Conservation (phyloP, 2,888 invertebrate genomes). For the Lacanobia wlatinum region DNA sequence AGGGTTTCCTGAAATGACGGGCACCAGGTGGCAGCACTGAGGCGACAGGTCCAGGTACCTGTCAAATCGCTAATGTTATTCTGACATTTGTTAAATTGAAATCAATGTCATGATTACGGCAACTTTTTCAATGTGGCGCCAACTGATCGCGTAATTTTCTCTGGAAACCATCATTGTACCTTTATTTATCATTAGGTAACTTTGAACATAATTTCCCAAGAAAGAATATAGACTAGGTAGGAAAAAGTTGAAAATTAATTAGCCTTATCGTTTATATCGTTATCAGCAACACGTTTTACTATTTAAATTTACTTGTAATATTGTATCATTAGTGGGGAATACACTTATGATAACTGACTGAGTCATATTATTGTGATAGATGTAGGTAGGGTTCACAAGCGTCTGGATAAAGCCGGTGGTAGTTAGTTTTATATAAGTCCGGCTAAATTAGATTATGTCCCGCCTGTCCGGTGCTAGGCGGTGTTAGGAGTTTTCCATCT, state of each 20-base stretch:
- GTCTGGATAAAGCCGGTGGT: background rate
- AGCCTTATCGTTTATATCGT: background rate
- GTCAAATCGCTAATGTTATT: too few species aligned
- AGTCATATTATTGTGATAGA: slow-evolving; percentile 14
- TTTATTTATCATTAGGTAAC: too few species aligned
- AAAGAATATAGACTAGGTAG: background rate
- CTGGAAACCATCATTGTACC: too few species aligned
- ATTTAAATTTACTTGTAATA: slow-evolving; percentile 5
- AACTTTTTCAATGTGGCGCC: too few species aligned
- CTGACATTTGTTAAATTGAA: too few species aligned
- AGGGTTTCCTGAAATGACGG: too few species aligned
- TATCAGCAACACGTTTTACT: slow-evolving; percentile 19
- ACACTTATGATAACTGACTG: slow-evolving; percentile 9
- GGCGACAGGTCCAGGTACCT: too few species aligned
- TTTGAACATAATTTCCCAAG: background rate
- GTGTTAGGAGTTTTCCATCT: background rate
- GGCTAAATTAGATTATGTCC: background rate
- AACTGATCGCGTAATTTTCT: too few species aligned
- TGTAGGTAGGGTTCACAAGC: background rate
- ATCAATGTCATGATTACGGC: too few species aligned
- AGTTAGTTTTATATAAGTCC: background rate
- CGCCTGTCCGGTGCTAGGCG: background rate
- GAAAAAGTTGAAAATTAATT: background rate
- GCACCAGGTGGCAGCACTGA: too few species aligned
- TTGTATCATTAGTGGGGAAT: slow-evolving; percentile 2